These are phyloP conservation scores for Eupelmus urozonus DNA, from an alignment of 2,888 invertebrate genomes.

Conservation along the genomic window DNA sequence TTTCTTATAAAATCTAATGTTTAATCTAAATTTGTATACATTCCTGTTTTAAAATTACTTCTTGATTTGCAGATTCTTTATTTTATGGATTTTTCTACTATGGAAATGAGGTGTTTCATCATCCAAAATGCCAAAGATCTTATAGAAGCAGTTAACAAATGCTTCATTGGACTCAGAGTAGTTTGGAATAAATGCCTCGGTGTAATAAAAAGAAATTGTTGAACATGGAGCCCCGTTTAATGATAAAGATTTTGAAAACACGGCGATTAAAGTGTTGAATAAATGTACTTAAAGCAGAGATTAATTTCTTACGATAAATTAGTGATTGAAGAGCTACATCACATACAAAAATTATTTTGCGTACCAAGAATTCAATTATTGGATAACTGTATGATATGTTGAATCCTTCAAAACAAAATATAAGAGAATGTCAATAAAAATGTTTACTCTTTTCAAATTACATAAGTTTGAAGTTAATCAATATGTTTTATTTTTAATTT, in stretches of 20 bases:
- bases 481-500: not conserved
- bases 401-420: constrained; percentile 43
- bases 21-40: not conserved
- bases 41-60: not conserved
- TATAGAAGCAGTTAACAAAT: constrained; percentile 33
- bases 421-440: constrained; percentile 53
- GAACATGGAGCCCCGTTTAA: constrained; percentile 29
- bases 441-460: constrained; percentile 51
- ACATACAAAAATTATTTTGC: constrained; percentile 56
- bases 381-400: constrained; percentile 49
- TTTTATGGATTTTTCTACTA: constrained; percentile 53
- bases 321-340: too few species aligned
- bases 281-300: constrained; percentile 58
- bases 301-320: constrained; percentile 51
- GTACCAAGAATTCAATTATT: constrained; percentile 51
- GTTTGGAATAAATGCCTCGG: constrained; percentile 55
- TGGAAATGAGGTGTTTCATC: constrained; percentile 43
- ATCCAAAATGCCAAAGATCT: constrained; percentile 57
- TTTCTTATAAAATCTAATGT: not conserved
- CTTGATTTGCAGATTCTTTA: constrained; percentile 46
- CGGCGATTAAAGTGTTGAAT: constrained; percentile 49
- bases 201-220: constrained; percentile 46
- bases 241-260: constrained; percentile 39
- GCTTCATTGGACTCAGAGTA: constrained; percentile 41
- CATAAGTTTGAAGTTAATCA: constrained; percentile 17